phyloP scores from a whole-genome alignment of 2,797 vertebrate genomes.

The Brachymystax lenok region DNA sequence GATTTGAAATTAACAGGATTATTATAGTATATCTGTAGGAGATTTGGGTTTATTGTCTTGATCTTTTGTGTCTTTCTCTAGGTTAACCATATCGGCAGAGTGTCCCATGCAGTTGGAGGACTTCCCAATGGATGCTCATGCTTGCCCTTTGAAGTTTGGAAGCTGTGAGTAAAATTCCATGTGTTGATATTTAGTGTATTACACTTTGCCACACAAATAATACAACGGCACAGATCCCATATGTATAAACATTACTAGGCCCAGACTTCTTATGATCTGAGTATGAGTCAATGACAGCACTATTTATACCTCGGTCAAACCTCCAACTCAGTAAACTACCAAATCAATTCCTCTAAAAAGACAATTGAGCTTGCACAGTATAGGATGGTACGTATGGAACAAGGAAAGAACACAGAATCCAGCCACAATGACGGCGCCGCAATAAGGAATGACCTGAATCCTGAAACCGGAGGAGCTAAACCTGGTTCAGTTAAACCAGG shows the following conservation, averaged over 20 bases:
- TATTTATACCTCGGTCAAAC: background rate
- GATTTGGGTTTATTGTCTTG: background rate
- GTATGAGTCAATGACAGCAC: background rate
- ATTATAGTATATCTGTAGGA: background rate
- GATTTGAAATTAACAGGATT: background rate
- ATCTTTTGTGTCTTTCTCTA: slow-evolving; percentile 47
- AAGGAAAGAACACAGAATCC: background rate
- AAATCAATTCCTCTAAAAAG: background rate
- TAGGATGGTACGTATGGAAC: background rate
- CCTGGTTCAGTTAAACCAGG: background rate
- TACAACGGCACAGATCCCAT: background rate
- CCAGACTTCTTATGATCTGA: background rate
- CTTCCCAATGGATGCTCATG: slow-evolving; percentile 95
- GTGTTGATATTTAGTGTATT: background rate
- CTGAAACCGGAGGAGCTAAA: background rate
- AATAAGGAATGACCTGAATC: background rate
- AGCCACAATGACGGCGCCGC: background rate
- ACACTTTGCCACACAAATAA: background rate
- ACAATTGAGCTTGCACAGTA: background rate
- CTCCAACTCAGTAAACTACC: background rate
- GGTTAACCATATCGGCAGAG: slow-evolving; percentile 92
- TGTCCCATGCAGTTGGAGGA: slow-evolving; percentile 97
- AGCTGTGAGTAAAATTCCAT: slow-evolving; percentile 85
- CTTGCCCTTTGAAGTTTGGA: slow-evolving; percentile 94
- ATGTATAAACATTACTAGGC: background rate